Percentiles rank a stretch among this genome's conserved stretches.
These are phyloP conservation scores for Percopsis omiscomaycus DNA, from an alignment of 2,797 vertebrate genomes.

Conservation along the genomic window DNA sequence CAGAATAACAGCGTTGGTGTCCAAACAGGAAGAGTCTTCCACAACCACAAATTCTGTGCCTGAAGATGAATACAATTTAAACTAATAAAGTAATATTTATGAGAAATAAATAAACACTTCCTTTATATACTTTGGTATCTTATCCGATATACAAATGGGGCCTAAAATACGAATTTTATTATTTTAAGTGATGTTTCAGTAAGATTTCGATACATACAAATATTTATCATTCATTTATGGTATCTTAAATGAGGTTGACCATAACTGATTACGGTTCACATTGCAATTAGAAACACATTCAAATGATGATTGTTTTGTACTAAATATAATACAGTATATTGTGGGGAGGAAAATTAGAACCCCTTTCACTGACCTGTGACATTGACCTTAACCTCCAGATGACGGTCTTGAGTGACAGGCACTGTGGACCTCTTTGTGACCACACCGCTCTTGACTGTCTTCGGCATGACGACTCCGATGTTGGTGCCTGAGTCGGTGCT, in stretches of 20 bases:
- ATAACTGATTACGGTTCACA: too few species aligned
- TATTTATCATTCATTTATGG: too few species aligned
- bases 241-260: too few species aligned
- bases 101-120: not conserved
- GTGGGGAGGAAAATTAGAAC: not conserved
- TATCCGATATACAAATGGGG: too few species aligned
- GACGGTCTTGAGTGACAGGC: constrained; percentile 81
- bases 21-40: constrained; percentile 89
- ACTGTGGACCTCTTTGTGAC: constrained; percentile 94
- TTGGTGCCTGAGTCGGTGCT: constrained; percentile 44
- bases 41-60: constrained; percentile 98
- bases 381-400: constrained; percentile 93
- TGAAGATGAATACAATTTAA: constrained; percentile 47
- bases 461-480: constrained; percentile 78
- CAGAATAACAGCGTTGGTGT: constrained; percentile 92
- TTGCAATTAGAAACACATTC: too few species aligned
- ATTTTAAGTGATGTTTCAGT: too few species aligned
- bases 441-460: constrained; percentile 91
- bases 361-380: constrained; percentile 84
- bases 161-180: too few species aligned
- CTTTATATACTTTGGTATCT: not conserved
- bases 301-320: not conserved
- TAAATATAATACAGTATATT: not conserved
- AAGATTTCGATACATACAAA: too few species aligned
- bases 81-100: not conserved